Evolutionary conservation across 2,113 vertebrate genomes (phyloP).

Genomic region (Sitta europaea): DNA sequence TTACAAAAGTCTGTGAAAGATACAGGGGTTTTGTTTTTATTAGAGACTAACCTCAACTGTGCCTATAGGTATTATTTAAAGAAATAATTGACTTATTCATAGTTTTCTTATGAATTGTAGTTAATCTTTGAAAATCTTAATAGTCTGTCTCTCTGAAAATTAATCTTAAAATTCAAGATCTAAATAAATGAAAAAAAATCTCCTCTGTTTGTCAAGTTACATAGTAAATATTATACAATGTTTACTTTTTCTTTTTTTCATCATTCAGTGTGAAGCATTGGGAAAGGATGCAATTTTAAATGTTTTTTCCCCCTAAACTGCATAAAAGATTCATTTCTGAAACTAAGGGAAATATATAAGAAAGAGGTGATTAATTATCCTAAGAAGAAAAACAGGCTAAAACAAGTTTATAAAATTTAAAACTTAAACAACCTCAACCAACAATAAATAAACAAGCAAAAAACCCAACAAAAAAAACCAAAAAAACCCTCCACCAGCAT

Average conservation of each 20-base stretch:
- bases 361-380: neutral
- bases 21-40: neutral
- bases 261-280: neutral
- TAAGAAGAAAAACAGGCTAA: neutral
- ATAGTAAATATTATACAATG: neutral
- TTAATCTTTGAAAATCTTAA: neutral
- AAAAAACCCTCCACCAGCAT: fast-evolving
- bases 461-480: neutral
- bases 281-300: fast-evolving
- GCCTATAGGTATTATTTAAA: fast-evolving
- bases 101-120: fast-evolving
- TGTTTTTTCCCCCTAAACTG: fast-evolving
- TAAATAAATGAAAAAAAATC: neutral
- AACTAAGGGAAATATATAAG: neutral
- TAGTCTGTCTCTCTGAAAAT: neutral
- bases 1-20: fast-evolving
- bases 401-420: neutral
- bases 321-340: neutral
- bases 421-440: fast-evolving
- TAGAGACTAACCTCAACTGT: neutral
- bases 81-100: neutral
- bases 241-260: neutral
- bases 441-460: neutral
- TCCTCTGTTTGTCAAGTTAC: neutral
- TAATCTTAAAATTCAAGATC: neutral